A percentile compares a stretch with the other conserved stretches of the same genome.
phyloP scores from a whole-genome alignment of 2,888 invertebrate species.

The Eristalinus sepulchralis region DNA sequence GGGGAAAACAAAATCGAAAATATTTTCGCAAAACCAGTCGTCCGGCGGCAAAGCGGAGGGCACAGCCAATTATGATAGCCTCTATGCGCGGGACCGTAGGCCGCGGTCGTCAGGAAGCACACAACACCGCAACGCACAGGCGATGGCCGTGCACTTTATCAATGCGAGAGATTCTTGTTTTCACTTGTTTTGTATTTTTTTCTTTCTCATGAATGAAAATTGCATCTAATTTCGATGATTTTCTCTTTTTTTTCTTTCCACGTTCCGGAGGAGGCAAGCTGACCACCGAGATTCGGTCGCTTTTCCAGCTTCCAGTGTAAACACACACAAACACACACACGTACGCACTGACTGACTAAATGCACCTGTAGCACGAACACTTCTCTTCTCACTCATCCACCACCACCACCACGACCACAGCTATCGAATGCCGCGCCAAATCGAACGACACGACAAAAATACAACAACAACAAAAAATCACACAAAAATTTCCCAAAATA shows the following conservation, averaged over 20 bases:
- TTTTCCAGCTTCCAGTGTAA: slow-evolving; percentile 42
- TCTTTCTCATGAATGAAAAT: slow-evolving; percentile 67
- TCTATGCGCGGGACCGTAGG: neutral
- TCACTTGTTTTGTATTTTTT: slow-evolving; percentile 62
- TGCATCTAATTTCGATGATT: slow-evolving; percentile 60
- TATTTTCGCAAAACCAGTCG: slow-evolving; percentile 36
- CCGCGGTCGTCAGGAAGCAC: too few relatives aligned
- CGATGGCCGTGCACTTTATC: slow-evolving; percentile 38
- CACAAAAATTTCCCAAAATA: slow-evolving; percentile 50
- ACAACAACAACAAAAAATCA: slow-evolving; percentile 29
- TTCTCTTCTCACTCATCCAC: slow-evolving; percentile 14
- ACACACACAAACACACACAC: slow-evolving; percentile 63
- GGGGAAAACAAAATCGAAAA: slow-evolving; percentile 26
- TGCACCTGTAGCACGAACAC: slow-evolving; percentile 60
- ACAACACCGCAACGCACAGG: neutral
- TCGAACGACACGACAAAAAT: slow-evolving; percentile 20
- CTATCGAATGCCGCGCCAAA: slow-evolving; percentile 33
- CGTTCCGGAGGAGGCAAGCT: slow-evolving; percentile 15
- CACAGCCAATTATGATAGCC: slow-evolving; percentile 28
- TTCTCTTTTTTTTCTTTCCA: slow-evolving; percentile 60
- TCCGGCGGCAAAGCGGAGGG: neutral
- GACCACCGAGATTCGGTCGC: neutral
- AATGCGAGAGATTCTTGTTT: slow-evolving; percentile 45
- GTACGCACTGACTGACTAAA: slow-evolving; percentile 38
- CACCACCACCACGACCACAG: slow-evolving; percentile 16